These are phyloP conservation scores for Myioborus melanocephalus DNA, from an alignment of 2,797 vertebrate genomes.

Conservation along the genomic window DNA sequence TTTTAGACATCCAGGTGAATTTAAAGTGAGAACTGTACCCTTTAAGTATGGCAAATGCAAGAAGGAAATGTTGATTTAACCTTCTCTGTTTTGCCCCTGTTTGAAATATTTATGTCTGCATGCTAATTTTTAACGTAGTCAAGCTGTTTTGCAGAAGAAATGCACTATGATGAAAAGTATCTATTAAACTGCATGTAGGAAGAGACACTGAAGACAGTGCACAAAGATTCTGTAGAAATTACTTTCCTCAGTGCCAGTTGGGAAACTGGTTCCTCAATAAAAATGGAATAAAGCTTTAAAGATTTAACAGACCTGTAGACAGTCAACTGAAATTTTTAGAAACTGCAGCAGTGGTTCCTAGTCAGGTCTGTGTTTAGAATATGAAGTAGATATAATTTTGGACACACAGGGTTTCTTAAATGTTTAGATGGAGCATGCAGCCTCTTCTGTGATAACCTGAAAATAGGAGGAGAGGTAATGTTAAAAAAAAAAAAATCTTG, in stretches of 20 bases:
- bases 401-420: neutral
- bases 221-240: neutral
- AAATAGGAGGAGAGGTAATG: neutral
- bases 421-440: neutral
- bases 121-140: neutral
- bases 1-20: neutral
- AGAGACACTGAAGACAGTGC: neutral
- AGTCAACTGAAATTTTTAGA: neutral
- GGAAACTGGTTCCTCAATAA: neutral
- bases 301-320: neutral
- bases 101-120: neutral
- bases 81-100: neutral
- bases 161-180: neutral
- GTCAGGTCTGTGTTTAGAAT: neutral
- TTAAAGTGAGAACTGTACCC: neutral
- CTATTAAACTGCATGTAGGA: neutral
- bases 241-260: neutral
- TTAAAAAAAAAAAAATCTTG: neutral
- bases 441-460: neutral
- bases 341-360: neutral
- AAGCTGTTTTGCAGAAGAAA: neutral
- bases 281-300: neutral
- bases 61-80: neutral
- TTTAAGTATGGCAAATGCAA: neutral
- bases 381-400: neutral